Conservation (phyloP, 2,888 invertebrate species). For the Drosophila borborema region DNA sequence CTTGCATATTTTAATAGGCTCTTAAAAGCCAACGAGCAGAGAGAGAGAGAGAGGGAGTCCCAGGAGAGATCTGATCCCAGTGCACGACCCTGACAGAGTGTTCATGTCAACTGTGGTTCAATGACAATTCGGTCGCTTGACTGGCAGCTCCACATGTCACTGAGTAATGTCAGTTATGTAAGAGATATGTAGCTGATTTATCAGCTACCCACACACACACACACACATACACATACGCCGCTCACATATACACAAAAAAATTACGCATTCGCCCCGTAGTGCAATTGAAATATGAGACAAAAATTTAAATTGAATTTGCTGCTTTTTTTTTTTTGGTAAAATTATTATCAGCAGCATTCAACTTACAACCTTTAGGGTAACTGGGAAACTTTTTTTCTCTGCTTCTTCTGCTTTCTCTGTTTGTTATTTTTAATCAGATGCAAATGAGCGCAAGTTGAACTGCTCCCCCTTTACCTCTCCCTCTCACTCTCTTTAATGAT, state of each 20-base stretch:
- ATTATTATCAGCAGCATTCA: constrained; percentile 47
- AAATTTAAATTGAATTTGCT: constrained; percentile 67
- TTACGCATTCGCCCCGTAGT: constrained; percentile 45
- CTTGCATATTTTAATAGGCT: not conserved
- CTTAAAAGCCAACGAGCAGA: not conserved
- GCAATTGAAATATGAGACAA: constrained; percentile 68
- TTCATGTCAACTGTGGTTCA: constrained; percentile 62
- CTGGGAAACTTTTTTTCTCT: constrained; percentile 35
- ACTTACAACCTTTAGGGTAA: constrained; percentile 5
- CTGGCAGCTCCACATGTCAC: constrained; percentile 56
- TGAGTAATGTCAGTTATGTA: constrained; percentile 74
- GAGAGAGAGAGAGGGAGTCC: constrained; percentile 21
- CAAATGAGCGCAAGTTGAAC: constrained; percentile 60
- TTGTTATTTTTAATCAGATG: constrained; percentile 73
- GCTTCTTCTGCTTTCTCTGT: constrained; percentile 22
- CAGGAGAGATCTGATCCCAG: constrained; percentile 37
- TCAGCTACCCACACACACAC: constrained; percentile 32
- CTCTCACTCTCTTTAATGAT: constrained; percentile 44
- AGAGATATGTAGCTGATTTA: constrained; percentile 70
- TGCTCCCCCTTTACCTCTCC: not conserved
- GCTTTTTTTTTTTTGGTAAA: not conserved
- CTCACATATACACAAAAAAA: constrained; percentile 37
- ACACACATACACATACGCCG: constrained; percentile 6
- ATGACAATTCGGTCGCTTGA: constrained; percentile 47
- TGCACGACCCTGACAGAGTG: constrained; percentile 32